A percentile compares a stretch with the other conserved stretches of the same genome.
phyloP scores from a whole-genome alignment of 2,113 vertebrate species.

The Toxotes jaculatrix region DNA sequence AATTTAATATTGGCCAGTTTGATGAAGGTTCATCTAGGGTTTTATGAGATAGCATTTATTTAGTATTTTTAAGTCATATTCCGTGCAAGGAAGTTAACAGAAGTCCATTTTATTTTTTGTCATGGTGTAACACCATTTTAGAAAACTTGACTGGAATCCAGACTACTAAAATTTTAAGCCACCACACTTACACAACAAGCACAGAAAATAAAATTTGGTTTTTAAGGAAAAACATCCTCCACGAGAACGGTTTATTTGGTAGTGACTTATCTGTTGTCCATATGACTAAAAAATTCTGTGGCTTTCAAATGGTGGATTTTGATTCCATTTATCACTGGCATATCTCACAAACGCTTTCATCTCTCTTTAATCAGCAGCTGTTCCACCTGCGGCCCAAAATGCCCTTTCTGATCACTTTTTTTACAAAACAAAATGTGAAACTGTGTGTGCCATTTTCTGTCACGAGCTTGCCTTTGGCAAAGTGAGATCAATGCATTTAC shows the following conservation, averaged over 20 bases:
- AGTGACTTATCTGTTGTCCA: neutral
- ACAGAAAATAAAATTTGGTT: neutral
- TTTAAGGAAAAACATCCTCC: neutral
- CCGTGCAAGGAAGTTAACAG: neutral
- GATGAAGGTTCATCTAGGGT: neutral
- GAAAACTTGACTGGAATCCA: too few relatives aligned
- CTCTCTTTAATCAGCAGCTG: conserved; percentile 32
- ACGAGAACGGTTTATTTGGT: neutral
- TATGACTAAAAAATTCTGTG: neutral
- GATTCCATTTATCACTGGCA: neutral
- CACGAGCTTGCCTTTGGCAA: conserved; percentile 67
- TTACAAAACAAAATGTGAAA: conserved; percentile 39
- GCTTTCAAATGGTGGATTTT: conserved; percentile 3
- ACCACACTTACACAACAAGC: neutral
- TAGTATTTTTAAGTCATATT: neutral
- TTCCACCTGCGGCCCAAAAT: conserved; percentile 31
- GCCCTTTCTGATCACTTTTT: conserved; percentile 47
- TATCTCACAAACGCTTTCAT: conserved; percentile 5
- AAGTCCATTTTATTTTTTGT: neutral
- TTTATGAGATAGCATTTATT: neutral
- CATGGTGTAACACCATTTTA: too few relatives aligned
- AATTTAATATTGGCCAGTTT: neutral
- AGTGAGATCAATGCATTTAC: conserved; percentile 79
- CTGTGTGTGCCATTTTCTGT: conserved; percentile 52
- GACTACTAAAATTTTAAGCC: neutral